Evolutionary conservation across 1,140 invertebrate genomes (phyloP).

Genomic region (Polypedilum pembai): DNA sequence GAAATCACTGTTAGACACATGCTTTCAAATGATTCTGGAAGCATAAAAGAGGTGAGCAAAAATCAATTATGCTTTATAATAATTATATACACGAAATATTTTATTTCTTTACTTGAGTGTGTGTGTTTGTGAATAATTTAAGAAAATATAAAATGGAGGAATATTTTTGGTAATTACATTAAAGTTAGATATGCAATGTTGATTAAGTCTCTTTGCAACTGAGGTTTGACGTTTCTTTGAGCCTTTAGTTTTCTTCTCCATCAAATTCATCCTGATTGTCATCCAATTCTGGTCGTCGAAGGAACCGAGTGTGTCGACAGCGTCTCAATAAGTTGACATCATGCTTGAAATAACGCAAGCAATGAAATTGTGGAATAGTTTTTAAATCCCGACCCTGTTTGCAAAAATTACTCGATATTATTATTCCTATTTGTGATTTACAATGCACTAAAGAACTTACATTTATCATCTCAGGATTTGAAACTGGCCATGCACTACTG

Average conservation of each 20-base stretch:
- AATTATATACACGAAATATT: not conserved
- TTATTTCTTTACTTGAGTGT: too few relatives aligned
- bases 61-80: not conserved
- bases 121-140: conserved; percentile 2
- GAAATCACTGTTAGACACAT: not conserved
- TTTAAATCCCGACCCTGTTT: conserved; percentile 46
- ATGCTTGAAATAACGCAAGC: conserved; percentile 66
- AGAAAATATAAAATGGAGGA: conserved; percentile 24
- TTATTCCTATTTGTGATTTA: not conserved
- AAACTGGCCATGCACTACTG: not conserved
- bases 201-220: conserved; percentile 25
- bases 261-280: conserved; percentile 36
- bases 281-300: conserved; percentile 39
- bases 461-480: not conserved
- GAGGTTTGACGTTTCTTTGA: not conserved
- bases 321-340: conserved; percentile 56
- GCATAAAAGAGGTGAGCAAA: not conserved
- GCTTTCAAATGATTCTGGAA: not conserved
- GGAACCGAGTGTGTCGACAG: conserved; percentile 54
- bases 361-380: conserved; percentile 70
- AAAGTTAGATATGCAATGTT: not conserved
- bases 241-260: not conserved
- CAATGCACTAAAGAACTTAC: not conserved
- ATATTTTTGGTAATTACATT: conserved; percentile 9
- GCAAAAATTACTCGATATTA: not conserved